Percentiles rank a stretch among this genome's conserved stretches.
Conservation (phyloP, 2,888 invertebrate species). For the Drosophila borealis region DNA sequence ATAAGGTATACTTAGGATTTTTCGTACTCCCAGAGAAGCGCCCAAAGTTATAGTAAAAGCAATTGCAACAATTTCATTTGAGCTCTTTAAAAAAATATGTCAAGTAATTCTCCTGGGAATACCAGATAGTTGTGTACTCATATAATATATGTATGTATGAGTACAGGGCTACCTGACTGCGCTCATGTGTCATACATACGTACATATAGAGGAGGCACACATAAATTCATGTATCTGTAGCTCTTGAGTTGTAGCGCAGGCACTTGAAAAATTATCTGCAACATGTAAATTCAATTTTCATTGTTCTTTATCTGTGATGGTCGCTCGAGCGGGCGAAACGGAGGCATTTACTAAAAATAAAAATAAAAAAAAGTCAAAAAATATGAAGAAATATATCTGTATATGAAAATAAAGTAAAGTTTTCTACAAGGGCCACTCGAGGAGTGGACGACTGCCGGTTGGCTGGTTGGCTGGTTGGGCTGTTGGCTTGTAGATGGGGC, state of each 20-base stretch:
- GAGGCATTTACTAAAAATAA: slow-evolving; percentile 72
- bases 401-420: slow-evolving; percentile 34
- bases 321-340: slow-evolving; percentile 38
- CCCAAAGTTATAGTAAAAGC: too few species aligned
- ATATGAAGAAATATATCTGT: slow-evolving; percentile 7
- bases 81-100: background rate
- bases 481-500: slow-evolving; percentile 40
- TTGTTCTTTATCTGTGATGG: slow-evolving; percentile 80
- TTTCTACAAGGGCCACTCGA: slow-evolving; percentile 55
- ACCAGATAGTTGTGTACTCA: slow-evolving; percentile 26
- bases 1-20: too few species aligned
- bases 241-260: slow-evolving; percentile 51
- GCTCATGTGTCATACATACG: slow-evolving; percentile 46
- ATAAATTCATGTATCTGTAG: slow-evolving; percentile 30
- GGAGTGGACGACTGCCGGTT: slow-evolving; percentile 38
- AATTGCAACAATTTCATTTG: too few species aligned
- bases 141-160: slow-evolving; percentile 34
- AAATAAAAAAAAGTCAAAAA: slow-evolving; percentile 6
- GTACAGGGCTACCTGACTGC: slow-evolving; percentile 51
- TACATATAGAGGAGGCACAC: background rate
- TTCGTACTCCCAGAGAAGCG: too few species aligned
- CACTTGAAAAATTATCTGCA: slow-evolving; percentile 82
- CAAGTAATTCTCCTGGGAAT: slow-evolving; percentile 14
- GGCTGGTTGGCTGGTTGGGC: background rate
- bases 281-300: slow-evolving; percentile 84